Conservation (phyloP, 2,888 invertebrate genomes). For the Perizoma flavofasciatum region DNA sequence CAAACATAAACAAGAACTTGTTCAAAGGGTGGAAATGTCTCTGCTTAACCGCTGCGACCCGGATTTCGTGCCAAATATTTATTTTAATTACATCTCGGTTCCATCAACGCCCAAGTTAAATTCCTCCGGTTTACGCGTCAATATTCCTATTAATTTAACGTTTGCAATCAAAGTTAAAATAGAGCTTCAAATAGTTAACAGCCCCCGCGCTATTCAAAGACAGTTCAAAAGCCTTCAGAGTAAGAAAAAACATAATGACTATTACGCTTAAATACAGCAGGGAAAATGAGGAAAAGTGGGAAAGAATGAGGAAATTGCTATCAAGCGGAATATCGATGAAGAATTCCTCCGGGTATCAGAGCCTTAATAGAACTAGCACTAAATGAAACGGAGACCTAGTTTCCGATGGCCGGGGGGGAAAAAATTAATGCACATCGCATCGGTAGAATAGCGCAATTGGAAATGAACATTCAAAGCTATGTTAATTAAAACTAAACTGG, state of each 20-base stretch:
- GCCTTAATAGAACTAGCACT: slow-evolving; percentile 57
- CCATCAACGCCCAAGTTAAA: slow-evolving; percentile 70
- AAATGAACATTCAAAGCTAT: slow-evolving; percentile 66
- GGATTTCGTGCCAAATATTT: slow-evolving; percentile 81
- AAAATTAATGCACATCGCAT: slow-evolving; percentile 52
- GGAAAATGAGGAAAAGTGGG: slow-evolving; percentile 41
- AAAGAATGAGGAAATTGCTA: slow-evolving; percentile 43
- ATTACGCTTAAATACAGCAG: slow-evolving; percentile 35
- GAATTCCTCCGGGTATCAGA: slow-evolving; percentile 56
- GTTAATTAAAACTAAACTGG: slow-evolving; percentile 75
- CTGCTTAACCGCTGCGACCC: slow-evolving; percentile 77
- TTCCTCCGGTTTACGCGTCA: slow-evolving; percentile 61
- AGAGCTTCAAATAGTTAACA: slow-evolving; percentile 33
- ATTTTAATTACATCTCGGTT: slow-evolving; percentile 80
- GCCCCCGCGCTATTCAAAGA: slow-evolving; percentile 7
- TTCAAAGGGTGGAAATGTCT: slow-evolving; percentile 81
- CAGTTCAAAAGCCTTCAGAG: slow-evolving; percentile 11
- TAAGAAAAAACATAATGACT: slow-evolving; percentile 28
- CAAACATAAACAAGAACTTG: slow-evolving; percentile 81
- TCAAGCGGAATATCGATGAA: slow-evolving; percentile 51
- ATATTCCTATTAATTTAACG: slow-evolving; percentile 59
- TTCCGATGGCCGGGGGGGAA: slow-evolving; percentile 47
- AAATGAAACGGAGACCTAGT: slow-evolving; percentile 61
- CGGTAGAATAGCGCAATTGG: slow-evolving; percentile 52
- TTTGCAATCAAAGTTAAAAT: slow-evolving; percentile 40